A percentile compares a stretch with the other conserved stretches of the same genome.
These are phyloP conservation scores for Mycogona germanica DNA, from an alignment of 2,888 invertebrate species.

Conservation along the genomic window DNA sequence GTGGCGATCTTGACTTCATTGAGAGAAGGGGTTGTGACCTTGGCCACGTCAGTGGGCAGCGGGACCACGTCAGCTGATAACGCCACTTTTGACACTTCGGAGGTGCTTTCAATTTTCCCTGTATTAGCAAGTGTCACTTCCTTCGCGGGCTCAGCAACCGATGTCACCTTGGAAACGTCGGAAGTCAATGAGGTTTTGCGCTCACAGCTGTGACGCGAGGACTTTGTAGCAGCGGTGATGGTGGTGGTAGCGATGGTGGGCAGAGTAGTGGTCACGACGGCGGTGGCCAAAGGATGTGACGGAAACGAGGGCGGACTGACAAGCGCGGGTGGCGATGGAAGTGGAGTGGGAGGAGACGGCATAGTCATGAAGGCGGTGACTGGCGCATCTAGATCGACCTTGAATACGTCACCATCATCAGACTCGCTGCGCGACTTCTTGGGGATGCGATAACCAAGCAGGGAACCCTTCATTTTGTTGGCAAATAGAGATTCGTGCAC, in stretches of 20 bases:
- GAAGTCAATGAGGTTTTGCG: too few species aligned
- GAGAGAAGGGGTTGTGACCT: too few species aligned
- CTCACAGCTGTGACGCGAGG: not conserved
- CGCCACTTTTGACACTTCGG: too few species aligned
- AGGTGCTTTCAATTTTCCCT: too few species aligned
- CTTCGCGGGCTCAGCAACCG: too few species aligned
- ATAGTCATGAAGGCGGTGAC: too few species aligned
- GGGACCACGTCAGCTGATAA: too few species aligned
- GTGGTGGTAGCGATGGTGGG: not conserved
- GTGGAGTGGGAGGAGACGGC: too few species aligned
- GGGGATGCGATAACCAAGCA: conserved; percentile 16
- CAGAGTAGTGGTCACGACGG: not conserved
- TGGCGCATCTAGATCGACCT: not conserved
- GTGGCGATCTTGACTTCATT: too few species aligned
- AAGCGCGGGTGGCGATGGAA: not conserved
- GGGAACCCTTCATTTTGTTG: conserved; percentile 7
- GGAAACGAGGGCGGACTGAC: not conserved
- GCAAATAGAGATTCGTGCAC: conserved; percentile 18
- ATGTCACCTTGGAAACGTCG: too few species aligned
- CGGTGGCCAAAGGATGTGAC: not conserved
- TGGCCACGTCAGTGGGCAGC: too few species aligned
- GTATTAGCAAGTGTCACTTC: too few species aligned
- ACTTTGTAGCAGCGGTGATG: not conserved
- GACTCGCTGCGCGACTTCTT: conserved; percentile 13
- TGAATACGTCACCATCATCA: conserved; percentile 5